Percentiles rank a stretch among this genome's conserved stretches.
Evolutionary conservation across 2,113 vertebrate genomes (phyloP).

Genomic region (Urocitellus parryii): DNA sequence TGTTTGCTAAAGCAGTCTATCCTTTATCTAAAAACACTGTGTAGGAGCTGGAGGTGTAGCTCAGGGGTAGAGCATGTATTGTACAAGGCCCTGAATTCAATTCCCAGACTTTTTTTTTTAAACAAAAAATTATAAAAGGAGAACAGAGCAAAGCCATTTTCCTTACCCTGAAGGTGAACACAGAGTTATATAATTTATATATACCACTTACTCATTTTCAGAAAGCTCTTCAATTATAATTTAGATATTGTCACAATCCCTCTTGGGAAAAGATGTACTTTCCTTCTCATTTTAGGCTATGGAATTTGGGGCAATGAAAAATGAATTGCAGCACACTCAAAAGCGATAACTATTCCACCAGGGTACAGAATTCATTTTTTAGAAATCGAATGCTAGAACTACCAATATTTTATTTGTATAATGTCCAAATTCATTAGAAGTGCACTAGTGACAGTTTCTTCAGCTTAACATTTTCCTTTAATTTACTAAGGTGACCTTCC

Average conservation of each 20-base stretch:
- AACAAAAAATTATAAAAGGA: not conserved
- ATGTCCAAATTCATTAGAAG: constrained; percentile 58
- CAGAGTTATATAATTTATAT: constrained; percentile 63
- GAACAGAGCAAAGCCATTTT: not conserved
- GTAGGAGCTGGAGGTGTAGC: not conserved
- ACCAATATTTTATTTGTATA: constrained; percentile 55
- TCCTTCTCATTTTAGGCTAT: constrained; percentile 59
- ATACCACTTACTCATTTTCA: constrained; percentile 63
- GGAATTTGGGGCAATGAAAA: constrained; percentile 64
- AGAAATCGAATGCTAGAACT: constrained; percentile 20
- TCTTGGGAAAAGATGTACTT: constrained; percentile 57
- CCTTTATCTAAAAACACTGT: not conserved
- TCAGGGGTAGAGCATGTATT: not conserved
- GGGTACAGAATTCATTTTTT: constrained; percentile 51
- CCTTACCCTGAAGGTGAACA: constrained; percentile 55
- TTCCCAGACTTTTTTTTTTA: no score
- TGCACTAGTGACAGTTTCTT: constrained; percentile 35
- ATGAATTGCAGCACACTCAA: constrained; percentile 32
- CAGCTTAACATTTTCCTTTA: constrained; percentile 42
- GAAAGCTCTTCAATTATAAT: constrained; percentile 73
- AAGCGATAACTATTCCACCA: constrained; percentile 36
- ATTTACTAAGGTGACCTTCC: constrained; percentile 20
- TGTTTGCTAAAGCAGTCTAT: not conserved
- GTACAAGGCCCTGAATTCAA: not conserved
- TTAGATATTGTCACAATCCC: constrained; percentile 69